These are phyloP conservation scores for Echinops telfairi DNA, from an alignment of 2,113 vertebrate genomes.

Conservation along the genomic window DNA sequence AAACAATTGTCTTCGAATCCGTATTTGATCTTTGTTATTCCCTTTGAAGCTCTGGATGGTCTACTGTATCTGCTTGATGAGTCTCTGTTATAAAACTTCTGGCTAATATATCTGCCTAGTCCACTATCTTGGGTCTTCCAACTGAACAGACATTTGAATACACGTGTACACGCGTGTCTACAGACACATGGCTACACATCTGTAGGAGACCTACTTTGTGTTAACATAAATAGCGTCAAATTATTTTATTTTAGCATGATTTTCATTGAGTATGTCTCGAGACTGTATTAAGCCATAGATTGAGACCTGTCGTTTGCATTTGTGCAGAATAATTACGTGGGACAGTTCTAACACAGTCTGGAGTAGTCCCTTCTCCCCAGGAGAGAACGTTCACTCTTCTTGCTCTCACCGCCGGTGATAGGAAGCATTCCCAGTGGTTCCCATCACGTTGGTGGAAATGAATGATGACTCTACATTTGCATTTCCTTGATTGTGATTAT, in stretches of 20 bases:
- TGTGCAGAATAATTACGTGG: not conserved
- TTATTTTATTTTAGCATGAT: not conserved
- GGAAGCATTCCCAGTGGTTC: constrained; percentile 9
- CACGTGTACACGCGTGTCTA: no score
- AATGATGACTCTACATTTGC: not conserved
- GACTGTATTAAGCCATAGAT: not conserved
- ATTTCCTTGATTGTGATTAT: not conserved
- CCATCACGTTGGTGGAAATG: not conserved
- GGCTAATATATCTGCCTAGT: no score
- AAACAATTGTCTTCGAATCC: no score
- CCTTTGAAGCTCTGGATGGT: no score
- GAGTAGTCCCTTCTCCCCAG: not conserved
- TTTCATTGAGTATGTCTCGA: not conserved
- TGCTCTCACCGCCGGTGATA: not conserved
- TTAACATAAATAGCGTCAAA: no score
- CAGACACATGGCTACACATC: no score
- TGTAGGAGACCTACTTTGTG: no score
- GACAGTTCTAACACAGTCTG: not conserved
- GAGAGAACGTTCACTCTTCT: not conserved
- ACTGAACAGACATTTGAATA: no score
- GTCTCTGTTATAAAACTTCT: no score
- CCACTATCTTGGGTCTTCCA: no score
- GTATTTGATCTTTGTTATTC: no score
- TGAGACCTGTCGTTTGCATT: not conserved
- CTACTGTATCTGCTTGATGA: no score